Percentiles rank a stretch among this genome's conserved stretches.
These are phyloP conservation scores for Gila orcuttii DNA, from an alignment of 2,113 vertebrate genomes.

Conservation along the genomic window DNA sequence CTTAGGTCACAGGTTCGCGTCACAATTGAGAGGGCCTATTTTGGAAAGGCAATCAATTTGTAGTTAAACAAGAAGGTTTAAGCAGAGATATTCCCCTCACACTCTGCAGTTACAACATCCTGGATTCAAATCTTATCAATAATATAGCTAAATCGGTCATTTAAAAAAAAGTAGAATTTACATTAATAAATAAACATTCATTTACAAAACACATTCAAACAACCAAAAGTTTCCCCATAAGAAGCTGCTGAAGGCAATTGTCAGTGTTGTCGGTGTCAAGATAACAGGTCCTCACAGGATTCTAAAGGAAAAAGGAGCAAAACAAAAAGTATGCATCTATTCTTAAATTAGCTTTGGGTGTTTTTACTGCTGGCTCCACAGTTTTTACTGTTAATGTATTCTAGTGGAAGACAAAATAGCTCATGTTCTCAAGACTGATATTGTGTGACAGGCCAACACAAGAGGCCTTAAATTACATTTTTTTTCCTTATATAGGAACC, in stretches of 20 bases:
- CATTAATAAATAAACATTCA: neutral
- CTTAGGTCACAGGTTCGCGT: conserved; percentile 24
- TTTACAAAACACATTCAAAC: neutral
- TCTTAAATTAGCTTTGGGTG: neutral
- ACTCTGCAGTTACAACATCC: neutral
- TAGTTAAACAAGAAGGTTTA: neutral
- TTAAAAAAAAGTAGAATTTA: neutral
- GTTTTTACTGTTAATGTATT: neutral
- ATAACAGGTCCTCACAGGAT: neutral
- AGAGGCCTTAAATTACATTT: conserved; percentile 19
- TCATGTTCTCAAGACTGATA: conserved; percentile 6
- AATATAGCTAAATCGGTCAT: neutral
- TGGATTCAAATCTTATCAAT: neutral
- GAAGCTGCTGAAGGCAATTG: neutral
- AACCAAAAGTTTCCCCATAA: neutral
- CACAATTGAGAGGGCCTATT: conserved; percentile 4
- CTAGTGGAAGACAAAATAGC: neutral
- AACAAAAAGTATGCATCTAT: neutral
- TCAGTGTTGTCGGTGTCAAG: neutral
- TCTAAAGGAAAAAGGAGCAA: neutral
- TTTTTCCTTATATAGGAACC: neutral
- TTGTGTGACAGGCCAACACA: conserved; percentile 17
- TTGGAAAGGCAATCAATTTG: neutral
- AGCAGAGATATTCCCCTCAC: neutral
- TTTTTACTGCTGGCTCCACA: neutral